Base-by-base conservation (phyloP, 1,140 invertebrate species). In the Yoshiicerus persimilis region DNA sequence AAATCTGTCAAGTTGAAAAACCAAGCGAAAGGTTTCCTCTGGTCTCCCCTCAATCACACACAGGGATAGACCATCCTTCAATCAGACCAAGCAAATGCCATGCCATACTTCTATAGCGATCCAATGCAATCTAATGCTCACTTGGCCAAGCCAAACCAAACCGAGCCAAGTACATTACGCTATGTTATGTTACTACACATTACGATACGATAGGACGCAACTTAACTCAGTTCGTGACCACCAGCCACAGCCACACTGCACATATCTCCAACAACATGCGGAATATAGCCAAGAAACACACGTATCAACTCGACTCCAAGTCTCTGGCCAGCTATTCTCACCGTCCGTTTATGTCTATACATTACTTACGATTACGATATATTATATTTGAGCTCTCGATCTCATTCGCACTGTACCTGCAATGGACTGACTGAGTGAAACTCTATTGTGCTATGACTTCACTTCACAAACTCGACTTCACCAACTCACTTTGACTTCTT, bases 1-100 rank as follows among this genome's bases (percentile, higher is more conserved):
- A 91, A 91, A 91, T 91, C 90, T 87, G 83, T 91, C 90, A 91
- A 88, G 47, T 84, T 88, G 66, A 30, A 87, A 85, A 66, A 83
- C 39, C 27, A 87, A 89, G 77, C 80, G 32, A 70, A 84, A 87
- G 86, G 86, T 89, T 89, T 85, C 39, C 83, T 25, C 84, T 62
- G 36, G 84, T 88, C 75, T 87, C 88, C 88, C 88, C 80, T 89
- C 88, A 89, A 89, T 89, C 88, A 89, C 88, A 87, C 34, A 64
- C 39, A 86, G 41, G 56, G 84, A 86, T 62, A 86, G 84, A 66
- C 38, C 64, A 87, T 77, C 62, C 86, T 87, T 87, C 86, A 87
- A 87, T 87, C 86, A 87, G 56, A 86, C 56, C 47, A 86, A 86
- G 41, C 84, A 86, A 56, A 86, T 56, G 84, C 84, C 84, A 86